Conservation (phyloP, 37 sponge, comb jelly and placozoan species). For the Theonella swinhoei region DNA sequence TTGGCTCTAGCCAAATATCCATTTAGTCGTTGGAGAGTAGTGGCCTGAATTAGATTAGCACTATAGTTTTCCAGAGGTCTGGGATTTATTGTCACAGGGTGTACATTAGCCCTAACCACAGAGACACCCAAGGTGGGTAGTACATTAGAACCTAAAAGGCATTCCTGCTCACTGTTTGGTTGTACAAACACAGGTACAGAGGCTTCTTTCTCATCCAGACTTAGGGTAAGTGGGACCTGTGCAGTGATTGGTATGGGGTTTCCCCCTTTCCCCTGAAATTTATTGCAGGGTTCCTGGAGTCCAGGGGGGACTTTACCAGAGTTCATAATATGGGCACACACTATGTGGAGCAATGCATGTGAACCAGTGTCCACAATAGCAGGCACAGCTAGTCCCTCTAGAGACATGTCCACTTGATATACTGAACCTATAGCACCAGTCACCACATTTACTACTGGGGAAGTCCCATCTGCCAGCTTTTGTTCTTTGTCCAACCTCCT, state of each 20-base stretch:
- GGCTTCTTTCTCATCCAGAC: neutral
- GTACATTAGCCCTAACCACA: constrained; percentile 7
- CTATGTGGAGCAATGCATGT: neutral
- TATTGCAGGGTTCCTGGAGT: neutral
- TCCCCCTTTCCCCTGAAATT: neutral
- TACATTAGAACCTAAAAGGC: constrained; percentile 21
- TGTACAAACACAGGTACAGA: neutral
- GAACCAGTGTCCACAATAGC: neutral
- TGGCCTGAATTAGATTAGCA: too few species aligned
- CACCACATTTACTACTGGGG: constrained; percentile 10
- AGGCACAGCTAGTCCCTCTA: neutral
- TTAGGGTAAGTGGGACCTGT: neutral
- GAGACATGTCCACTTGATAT: neutral
- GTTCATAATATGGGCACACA: neutral
- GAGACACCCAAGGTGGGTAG: constrained; percentile 8
- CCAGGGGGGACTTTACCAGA: neutral
- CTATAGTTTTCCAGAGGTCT: neutral
- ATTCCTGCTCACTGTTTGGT: neutral
- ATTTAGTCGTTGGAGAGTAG: too few species aligned
- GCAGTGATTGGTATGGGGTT: neutral
- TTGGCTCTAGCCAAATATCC: too few species aligned
- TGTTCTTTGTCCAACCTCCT: constrained; percentile 9
- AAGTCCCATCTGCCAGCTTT: neutral
- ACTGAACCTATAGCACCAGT: constrained; percentile 17
- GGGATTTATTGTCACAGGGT: neutral